A percentile compares a stretch with the other conserved stretches of the same genome.
Evolutionary conservation across 2,113 vertebrate species (phyloP).

Genomic region (Tachuris rubrigastra): DNA sequence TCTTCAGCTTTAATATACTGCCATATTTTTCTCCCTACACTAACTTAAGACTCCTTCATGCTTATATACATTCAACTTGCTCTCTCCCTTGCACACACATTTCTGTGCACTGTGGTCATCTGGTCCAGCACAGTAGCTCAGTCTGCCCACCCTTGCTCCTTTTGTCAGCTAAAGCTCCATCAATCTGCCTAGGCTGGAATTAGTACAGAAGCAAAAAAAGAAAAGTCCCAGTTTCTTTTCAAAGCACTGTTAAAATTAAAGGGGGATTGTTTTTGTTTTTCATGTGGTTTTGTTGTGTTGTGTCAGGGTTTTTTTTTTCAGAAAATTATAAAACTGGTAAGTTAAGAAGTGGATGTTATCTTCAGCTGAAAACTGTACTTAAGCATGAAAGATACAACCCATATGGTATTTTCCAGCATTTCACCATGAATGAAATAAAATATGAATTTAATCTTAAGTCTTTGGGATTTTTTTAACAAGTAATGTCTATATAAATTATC

Average conservation of each 20-base stretch:
- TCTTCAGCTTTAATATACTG: background rate
- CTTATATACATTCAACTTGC: background rate
- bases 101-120: background rate
- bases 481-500: background rate
- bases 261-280: background rate
- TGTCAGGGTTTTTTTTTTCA: background rate
- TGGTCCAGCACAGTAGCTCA: background rate
- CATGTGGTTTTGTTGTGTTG: background rate
- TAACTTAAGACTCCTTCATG: background rate
- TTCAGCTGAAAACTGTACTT: background rate
- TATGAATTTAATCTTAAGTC: background rate
- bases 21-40: background rate
- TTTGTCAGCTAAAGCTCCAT: background rate
- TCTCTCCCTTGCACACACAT: too few relatives aligned
- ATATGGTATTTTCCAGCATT: background rate
- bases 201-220: background rate
- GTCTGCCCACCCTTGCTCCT: background rate
- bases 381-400: background rate
- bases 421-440: background rate
- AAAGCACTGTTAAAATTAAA: background rate
- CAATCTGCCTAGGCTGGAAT: background rate
- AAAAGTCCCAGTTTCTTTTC: background rate
- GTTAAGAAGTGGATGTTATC: background rate
- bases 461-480: background rate
- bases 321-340: background rate